These are phyloP conservation scores for Caenorhabditis latens DNA, from an alignment of 1,140 invertebrate species.

Conservation along the genomic window DNA sequence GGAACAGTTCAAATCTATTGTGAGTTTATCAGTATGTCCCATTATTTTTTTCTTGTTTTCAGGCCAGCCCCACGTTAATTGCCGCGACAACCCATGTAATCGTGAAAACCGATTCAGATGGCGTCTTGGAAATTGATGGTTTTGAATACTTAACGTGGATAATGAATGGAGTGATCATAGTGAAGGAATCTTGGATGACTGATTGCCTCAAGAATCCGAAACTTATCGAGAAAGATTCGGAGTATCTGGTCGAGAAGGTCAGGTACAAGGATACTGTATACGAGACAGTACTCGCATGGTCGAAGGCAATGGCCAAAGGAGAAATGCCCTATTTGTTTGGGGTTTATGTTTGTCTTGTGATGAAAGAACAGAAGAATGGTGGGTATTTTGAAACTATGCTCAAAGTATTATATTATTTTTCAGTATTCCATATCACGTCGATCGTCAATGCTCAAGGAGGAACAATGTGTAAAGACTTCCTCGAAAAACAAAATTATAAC, in stretches of 20 bases:
- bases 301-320: not conserved
- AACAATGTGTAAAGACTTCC: not conserved
- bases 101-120: not conserved
- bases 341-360: not conserved
- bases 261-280: not conserved
- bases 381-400: too few species aligned
- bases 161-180: not conserved
- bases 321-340: not conserved
- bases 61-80: not conserved
- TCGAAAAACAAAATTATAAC: not conserved
- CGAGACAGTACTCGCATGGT: constrained; percentile 14
- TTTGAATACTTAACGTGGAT: not conserved
- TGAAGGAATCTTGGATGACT: constrained; percentile 4
- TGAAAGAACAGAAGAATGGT: not conserved
- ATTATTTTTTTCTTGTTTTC: not conserved
- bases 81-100: not conserved
- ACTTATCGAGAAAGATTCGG: not conserved
- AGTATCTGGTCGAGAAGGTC: constrained; percentile 16
- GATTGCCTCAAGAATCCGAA: not conserved
- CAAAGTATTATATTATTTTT: not conserved
- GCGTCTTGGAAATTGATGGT: not conserved
- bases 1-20: not conserved
- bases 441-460: not conserved
- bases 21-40: not conserved
- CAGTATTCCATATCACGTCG: not conserved